A percentile compares a stretch with the other conserved stretches of the same genome.
Evolutionary conservation across 2,888 invertebrate genomes (phyloP).

Genomic region (Hydriomena furcata): DNA sequence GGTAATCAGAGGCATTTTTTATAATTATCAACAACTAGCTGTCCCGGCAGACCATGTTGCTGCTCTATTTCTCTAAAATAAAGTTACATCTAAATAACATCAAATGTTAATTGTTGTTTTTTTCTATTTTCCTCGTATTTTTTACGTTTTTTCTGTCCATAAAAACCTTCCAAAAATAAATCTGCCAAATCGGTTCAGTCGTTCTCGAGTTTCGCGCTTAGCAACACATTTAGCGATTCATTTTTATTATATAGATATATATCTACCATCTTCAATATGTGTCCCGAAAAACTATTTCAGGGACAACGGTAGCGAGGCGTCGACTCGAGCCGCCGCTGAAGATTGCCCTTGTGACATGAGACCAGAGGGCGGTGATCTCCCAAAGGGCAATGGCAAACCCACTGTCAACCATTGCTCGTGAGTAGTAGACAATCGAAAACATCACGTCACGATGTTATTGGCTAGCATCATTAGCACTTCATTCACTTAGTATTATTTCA

Average conservation of each 20-base stretch:
- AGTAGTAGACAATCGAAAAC: constrained; percentile 48
- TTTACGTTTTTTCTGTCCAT: too few species aligned
- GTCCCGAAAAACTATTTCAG: constrained; percentile 64
- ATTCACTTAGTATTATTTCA: not conserved
- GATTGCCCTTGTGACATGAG: constrained; percentile 66
- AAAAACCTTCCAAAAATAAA: too few species aligned
- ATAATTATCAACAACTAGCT: too few species aligned
- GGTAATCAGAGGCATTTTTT: too few species aligned
- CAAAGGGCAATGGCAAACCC: constrained; percentile 67
- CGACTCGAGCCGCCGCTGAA: constrained; percentile 74
- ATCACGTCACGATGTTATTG: not conserved
- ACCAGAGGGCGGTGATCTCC: constrained; percentile 36
- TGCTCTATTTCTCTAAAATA: too few species aligned
- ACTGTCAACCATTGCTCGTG: constrained; percentile 76
- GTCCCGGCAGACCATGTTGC: too few species aligned
- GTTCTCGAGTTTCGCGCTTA: too few species aligned
- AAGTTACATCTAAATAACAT: too few species aligned
- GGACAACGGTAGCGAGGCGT: constrained; percentile 81
- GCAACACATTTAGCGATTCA: too few species aligned
- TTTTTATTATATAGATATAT: not conserved
- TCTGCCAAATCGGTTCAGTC: too few species aligned
- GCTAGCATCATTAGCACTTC: constrained; percentile 4
- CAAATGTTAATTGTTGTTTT: too few species aligned
- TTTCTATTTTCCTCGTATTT: too few species aligned
- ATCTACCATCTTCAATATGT: constrained; percentile 24